Evolutionary conservation across 2,888 invertebrate species (phyloP), one percentile per base, ranked within the genome.

Genomic region (Netelia melanura): DNA sequence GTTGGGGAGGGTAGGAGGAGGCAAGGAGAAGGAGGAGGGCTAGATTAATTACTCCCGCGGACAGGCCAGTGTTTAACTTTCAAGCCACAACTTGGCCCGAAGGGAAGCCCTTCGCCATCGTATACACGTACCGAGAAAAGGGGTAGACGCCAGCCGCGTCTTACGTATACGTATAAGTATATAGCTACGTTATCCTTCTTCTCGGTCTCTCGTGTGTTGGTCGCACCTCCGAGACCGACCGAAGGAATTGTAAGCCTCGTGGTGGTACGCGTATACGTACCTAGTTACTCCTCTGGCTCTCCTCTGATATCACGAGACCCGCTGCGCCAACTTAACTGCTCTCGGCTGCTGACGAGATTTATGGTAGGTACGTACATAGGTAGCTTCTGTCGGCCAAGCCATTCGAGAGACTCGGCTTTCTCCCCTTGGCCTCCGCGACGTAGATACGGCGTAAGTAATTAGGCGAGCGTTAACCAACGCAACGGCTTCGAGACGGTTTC

Each of bases 21-120:
- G 3, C 30, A 3, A 30, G 38, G 38, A 38, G 38, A 38, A 6
- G 38, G 6, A 38, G 38, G 38, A 38, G 75, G 84, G 80, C 84
- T 80, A 87, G 86, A 88, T 88, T 88, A 88, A 88, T 88, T 88
- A 86, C 87, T 77, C 80, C 77, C 79, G 38, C 6, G 86, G 86
- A 84, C 86, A 87, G 87, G 85, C 71, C 77, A 86, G 82, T 86
- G 82, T 86, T 86, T 87, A 87, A 87, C 86, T 87, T 86, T 61
- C 83, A 77, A 83, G 83, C 86, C 84, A 74, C 84, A 87, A 87
- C 83, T 86, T 87, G 77, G 75, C 65, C 76, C 68, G 71, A 44
- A 68, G 62, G 65, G 17, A 10, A 72, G 58, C 83, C 76, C 56
- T 44, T 71, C 23, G 70, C 62, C 30, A 64, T 68, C 68, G 56